Percentiles rank a stretch among this genome's conserved stretches.
These are phyloP conservation scores for Megamerina dolium DNA, from an alignment of 2,888 invertebrate genomes.

Conservation along the genomic window DNA sequence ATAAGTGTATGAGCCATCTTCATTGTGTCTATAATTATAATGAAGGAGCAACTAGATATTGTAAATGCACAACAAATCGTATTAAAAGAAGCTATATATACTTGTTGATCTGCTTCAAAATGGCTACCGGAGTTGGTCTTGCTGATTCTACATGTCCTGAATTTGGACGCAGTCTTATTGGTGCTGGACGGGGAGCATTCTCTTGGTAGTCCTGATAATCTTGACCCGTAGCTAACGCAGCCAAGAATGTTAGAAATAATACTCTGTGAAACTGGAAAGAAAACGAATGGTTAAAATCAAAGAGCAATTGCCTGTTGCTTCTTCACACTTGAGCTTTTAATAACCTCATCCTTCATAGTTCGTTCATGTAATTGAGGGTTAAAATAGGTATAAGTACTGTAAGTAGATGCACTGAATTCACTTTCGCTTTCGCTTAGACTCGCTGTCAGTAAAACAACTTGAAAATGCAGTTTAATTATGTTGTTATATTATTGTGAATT, in stretches of 20 bases:
- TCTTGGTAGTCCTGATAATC: slow-evolving; percentile 49
- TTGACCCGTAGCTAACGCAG: slow-evolving; percentile 34
- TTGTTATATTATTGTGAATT: too few relatives aligned
- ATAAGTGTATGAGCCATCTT: slow-evolving; percentile 86
- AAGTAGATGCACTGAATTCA: too few relatives aligned
- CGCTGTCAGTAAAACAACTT: too few relatives aligned
- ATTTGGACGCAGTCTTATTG: slow-evolving; percentile 37
- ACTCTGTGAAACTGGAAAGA: slow-evolving; percentile 32
- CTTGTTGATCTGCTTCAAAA: slow-evolving; percentile 83
- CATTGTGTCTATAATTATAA: slow-evolving; percentile 62
- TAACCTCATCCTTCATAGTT: neutral
- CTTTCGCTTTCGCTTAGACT: too few relatives aligned
- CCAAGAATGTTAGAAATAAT: slow-evolving; percentile 32
- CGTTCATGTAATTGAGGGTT: neutral
- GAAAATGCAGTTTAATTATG: too few relatives aligned
- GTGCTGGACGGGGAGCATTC: slow-evolving; percentile 39
- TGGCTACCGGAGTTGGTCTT: slow-evolving; percentile 62
- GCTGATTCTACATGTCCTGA: slow-evolving; percentile 29
- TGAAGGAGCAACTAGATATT: neutral
- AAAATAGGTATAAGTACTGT: too few relatives aligned
- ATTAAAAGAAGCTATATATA: slow-evolving; percentile 32
- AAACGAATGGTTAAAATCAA: slow-evolving; percentile 1
- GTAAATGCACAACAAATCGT: too few relatives aligned
- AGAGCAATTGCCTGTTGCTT: too few relatives aligned
- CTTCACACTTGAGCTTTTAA: too few relatives aligned